Base-by-base conservation (phyloP, 2,888 invertebrate species). In the Oligia latruncula region DNA sequence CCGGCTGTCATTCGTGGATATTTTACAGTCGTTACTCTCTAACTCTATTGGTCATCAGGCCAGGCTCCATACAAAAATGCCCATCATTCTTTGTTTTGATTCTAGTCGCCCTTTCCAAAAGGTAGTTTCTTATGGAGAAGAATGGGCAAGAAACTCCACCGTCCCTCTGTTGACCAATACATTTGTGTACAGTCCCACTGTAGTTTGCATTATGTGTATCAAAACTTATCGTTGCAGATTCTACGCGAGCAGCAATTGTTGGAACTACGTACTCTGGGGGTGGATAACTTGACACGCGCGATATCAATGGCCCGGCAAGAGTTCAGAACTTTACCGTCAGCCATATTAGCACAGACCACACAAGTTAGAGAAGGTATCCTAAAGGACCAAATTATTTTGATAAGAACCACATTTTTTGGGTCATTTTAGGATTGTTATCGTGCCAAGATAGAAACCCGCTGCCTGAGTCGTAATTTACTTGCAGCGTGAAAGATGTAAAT, bases 321-420 rank as follows among this genome's bases (percentile, higher is more conserved):
- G 89, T 98, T 98, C 88, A 95, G 96, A 78, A 96, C 97, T 71
- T 94, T 98, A 77, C 98, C 98, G 0, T 95, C 97, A 77, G 97
- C 97, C 78, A 97, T 98, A 83, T 95, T 96, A 23, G 92, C 96
- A 76, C 97, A 97, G 90, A 98, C 98, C 4, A 93, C 97, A 68
- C 93, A 95, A 76, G 95, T 97, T 20, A 96, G 98, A 91, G 97
- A 97, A 95, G 97, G 98, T 98, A 93, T 91, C 2, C 0, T 35
- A 67, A 2, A 49, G 1, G 6, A 15, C 11, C 1, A 43, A 72
- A 9, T 58, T 40, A 29, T 71, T 65, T 71, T 46, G 4, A 20
- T 29, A n/a, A 15, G 3, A 9, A n/a, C 17, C 29, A 71, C 0
- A 20, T 49, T 23, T 43, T 43, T 70, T 43, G 46, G 29, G 0